Conservation (phyloP, 2,797 vertebrate genomes). For the Podarcis lilfordi region DNA sequence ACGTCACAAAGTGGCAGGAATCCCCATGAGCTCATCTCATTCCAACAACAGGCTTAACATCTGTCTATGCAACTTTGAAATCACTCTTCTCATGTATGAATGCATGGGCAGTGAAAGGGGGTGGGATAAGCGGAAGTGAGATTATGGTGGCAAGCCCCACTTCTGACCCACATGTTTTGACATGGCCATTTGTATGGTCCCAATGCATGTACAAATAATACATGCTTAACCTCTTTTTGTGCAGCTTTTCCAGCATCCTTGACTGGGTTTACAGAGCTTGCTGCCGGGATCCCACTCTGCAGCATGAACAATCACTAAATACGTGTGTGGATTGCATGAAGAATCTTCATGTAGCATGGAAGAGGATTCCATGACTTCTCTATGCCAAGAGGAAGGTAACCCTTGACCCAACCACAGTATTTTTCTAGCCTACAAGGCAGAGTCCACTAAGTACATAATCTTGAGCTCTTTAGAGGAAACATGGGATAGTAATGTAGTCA, state of each 20-base stretch:
- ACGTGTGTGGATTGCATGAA: not conserved
- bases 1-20: not conserved
- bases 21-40: not conserved
- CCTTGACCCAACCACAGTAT: not conserved
- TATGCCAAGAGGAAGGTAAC: not conserved
- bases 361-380: not conserved
- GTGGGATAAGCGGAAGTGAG: no score
- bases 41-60: not conserved
- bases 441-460: not conserved
- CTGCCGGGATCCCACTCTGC: not conserved
- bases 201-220: not conserved
- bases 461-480: no score
- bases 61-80: not conserved
- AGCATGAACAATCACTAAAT: not conserved
- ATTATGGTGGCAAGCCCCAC: not conserved
- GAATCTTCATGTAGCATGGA: not conserved
- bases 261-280: not conserved
- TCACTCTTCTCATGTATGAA: not conserved
- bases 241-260: no score
- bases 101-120: no score
- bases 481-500: no score
- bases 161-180: not conserved
- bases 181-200: not conserved
- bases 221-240: not conserved
- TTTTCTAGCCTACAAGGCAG: not conserved